These are phyloP conservation scores for Stichodactyla helianthus DNA, from an alignment of 64 coral and sea anemone species.

Conservation along the genomic window DNA sequence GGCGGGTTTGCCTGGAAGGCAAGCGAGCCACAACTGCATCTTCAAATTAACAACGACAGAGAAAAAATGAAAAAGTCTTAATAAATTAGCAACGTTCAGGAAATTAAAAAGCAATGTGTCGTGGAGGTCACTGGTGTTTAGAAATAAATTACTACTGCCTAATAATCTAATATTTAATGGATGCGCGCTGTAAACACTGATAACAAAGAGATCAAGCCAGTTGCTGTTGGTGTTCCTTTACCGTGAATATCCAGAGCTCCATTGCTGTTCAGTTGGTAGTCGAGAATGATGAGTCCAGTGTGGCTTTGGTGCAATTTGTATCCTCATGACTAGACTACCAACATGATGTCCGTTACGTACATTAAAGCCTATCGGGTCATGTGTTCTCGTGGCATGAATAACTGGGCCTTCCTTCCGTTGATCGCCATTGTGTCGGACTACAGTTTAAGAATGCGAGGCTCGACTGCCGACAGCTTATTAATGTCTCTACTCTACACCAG, in stretches of 20 bases:
- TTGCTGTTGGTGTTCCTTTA: neutral
- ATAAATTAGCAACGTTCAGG: neutral
- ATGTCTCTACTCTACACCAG: neutral
- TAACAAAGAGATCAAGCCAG: slow-evolving; percentile 8
- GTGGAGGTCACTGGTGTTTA: neutral
- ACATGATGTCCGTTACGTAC: neutral
- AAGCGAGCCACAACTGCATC: neutral
- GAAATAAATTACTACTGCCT: slow-evolving; percentile 1
- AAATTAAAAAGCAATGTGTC: neutral
- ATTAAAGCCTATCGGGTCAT: neutral
- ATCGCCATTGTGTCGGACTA: neutral
- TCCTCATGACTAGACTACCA: neutral
- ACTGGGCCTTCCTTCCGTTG: slow-evolving; percentile 11
- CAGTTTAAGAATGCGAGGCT: slow-evolving; percentile 1
- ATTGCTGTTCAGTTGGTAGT: neutral
- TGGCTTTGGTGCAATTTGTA: neutral
- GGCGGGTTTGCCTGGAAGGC: neutral
- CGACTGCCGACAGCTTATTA: slow-evolving; percentile 21
- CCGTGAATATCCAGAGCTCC: neutral
- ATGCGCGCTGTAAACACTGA: slow-evolving; percentile 16
- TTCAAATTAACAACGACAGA: neutral
- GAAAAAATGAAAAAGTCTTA: neutral
- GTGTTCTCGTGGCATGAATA: slow-evolving; percentile 5
- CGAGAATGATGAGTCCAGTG: slow-evolving; percentile 6
- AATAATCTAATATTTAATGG: neutral